phyloP scores from a whole-genome alignment of 2,113 vertebrate species.

The Pandion haliaetus region DNA sequence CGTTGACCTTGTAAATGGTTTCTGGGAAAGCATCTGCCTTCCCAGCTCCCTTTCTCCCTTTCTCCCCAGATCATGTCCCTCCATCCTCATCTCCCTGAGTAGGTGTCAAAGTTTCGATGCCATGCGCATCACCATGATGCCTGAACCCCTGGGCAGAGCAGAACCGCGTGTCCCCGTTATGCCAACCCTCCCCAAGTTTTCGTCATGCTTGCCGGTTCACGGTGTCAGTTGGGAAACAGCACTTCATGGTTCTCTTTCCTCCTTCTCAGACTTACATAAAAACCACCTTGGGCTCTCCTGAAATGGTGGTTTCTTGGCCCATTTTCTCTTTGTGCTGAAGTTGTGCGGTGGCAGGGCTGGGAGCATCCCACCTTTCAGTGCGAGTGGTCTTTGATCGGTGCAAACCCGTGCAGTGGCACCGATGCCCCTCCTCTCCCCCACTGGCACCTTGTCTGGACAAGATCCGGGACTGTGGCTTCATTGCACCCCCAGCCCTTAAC shows the following conservation, averaged over 20 bases:
- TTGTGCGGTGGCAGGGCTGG: not conserved
- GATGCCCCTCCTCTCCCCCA: rapidly evolving
- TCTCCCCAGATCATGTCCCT: not conserved
- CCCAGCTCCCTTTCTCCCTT: not conserved
- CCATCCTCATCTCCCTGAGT: not conserved
- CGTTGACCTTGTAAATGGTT: conserved; percentile 17
- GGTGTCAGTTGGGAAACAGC: not conserved
- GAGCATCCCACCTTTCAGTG: not conserved
- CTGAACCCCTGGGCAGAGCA: not conserved
- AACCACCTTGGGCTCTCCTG: not conserved
- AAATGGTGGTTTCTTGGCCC: not conserved
- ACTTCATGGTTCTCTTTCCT: not conserved
- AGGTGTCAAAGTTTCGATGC: not conserved
- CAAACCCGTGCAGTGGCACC: rapidly evolving
- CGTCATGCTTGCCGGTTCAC: not conserved
- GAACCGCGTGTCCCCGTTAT: not conserved
- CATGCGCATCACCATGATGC: not conserved
- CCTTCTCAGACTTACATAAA: not conserved
- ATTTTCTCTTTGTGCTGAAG: not conserved
- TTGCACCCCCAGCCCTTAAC: not conserved
- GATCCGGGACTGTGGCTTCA: rapidly evolving
- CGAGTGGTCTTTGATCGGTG: not conserved
- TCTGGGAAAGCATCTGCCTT: not conserved
- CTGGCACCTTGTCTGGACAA: not conserved
- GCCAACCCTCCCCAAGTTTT: not conserved